Percentiles rank a stretch among this genome's conserved stretches.
Evolutionary conservation across 2,113 vertebrate species (phyloP).

Genomic region (Dascyllus trimaculatus): DNA sequence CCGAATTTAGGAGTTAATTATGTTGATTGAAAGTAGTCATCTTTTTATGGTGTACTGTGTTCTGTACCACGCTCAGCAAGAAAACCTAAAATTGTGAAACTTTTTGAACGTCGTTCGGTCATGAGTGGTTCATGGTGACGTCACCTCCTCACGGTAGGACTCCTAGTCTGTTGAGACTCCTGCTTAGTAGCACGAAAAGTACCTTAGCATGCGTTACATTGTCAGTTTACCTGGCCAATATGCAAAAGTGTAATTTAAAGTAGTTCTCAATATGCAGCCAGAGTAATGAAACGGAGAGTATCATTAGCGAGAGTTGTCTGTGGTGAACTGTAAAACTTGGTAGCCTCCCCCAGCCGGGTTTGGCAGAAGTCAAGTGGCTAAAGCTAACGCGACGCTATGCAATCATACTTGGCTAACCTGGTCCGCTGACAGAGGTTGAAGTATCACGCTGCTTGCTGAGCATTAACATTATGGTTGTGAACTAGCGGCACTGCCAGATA

Average conservation of each 20-base stretch:
- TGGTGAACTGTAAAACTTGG: conserved; percentile 7
- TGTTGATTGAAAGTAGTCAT: not conserved
- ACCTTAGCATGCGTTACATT: conserved; percentile 4
- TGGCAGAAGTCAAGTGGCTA: conserved; percentile 31
- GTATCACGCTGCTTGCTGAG: not conserved
- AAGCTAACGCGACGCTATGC: conserved; percentile 36
- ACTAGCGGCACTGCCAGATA: not conserved
- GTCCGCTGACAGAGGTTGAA: not conserved
- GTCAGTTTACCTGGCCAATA: not conserved
- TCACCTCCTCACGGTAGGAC: conserved; percentile 5
- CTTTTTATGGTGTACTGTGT: not conserved
- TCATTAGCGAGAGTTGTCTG: not conserved
- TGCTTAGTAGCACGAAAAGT: conserved; percentile 6
- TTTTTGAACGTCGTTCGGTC: not conserved
- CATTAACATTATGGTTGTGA: not conserved
- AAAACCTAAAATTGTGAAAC: no score
- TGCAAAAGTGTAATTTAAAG: not conserved
- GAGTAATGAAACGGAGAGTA: not conserved
- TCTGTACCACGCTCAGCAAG: not conserved
- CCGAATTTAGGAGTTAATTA: not conserved
- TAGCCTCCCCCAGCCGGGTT: not conserved
- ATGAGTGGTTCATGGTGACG: conserved; percentile 39
- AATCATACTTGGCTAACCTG: conserved; percentile 20
- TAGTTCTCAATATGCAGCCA: not conserved
- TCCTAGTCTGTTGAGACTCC: not conserved